Base-by-base conservation (phyloP, 2,888 invertebrate genomes). In the Spatulosminthurus flaviceps region DNA sequence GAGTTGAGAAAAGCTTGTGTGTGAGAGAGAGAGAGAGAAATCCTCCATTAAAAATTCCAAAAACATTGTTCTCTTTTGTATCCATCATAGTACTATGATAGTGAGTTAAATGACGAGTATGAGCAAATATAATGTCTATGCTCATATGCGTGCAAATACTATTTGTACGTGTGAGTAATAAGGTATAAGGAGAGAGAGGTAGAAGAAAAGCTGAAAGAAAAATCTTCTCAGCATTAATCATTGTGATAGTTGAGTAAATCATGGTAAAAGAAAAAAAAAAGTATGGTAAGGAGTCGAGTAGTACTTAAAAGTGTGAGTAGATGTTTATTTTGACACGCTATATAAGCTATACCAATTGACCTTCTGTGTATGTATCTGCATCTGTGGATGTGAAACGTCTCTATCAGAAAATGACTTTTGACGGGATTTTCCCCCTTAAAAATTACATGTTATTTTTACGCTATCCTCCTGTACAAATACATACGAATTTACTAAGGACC, bases 301-400 rank as follows among this genome's bases (percentile, higher is more conserved):
- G 0, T 70, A 70, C 70, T 70, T 22, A n/a, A 70, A 70, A 70
- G 70, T 70, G n/a, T 11, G 51, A 2, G n/a, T n/a, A n/a, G n/a
- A 51, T 51, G 41, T 70, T 70, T 70, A 41, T 41, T 34, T 22
- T 70, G 70, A 70, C 70, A 70, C 70, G 34, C 70, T 70, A 21
- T 21, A 13, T 16, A 70, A 41, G n/a, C n/a, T n/a, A n/a, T n/a
- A n/a, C 42, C 70, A 34, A 70, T 70, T 70, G 70, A 70, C 70
- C 70, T 70, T 70, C 70, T 70, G 34, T 70, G 26, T 70, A 34
- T 70, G 70, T 41, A 70, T 70, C 70, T 70, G n/a, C n/a, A n/a
- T n/a, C n/a, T n/a, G n/a, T n/a, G n/a, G n/a, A 34, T 41, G 41
- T 70, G 70, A 34, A 70, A 70, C 70, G 70, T 70, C 42, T 70